Evolutionary conservation across 2,888 invertebrate genomes (phyloP).

Genomic region (Operophtera brumata): DNA sequence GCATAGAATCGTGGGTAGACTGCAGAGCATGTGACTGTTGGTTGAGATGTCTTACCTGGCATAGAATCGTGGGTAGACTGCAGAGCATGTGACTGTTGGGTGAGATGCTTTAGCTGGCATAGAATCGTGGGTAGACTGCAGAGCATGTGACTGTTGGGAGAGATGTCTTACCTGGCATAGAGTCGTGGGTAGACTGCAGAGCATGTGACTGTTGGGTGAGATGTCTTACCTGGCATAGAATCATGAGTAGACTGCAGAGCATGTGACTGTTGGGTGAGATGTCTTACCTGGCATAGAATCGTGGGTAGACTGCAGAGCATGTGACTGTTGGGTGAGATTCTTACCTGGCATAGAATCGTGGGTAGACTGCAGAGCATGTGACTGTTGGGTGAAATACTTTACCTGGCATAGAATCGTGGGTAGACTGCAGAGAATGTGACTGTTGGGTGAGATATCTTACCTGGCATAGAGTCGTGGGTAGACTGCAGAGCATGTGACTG

Average conservation of each 20-base stretch:
- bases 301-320: conserved; percentile 79
- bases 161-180: conserved; percentile 87
- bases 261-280: conserved; percentile 90
- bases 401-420: conserved; percentile 80
- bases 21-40: conserved; percentile 87
- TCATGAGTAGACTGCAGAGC: conserved; percentile 77
- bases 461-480: conserved; percentile 62
- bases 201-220: conserved; percentile 90
- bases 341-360: conserved; percentile 64
- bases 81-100: conserved; percentile 88
- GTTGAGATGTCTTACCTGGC: conserved; percentile 90
- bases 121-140: conserved; percentile 71
- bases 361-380: conserved; percentile 82
- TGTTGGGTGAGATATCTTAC: conserved; percentile 92
- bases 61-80: conserved; percentile 66
- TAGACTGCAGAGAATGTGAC: conserved; percentile 83
- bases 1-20: conserved; percentile 61
- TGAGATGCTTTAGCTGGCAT: conserved; percentile 86
- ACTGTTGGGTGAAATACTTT: conserved; percentile 90
- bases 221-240: conserved; percentile 85
- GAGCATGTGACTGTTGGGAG: conserved; percentile 88
- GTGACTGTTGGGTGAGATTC: conserved; percentile 91
- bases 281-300: conserved; percentile 83
- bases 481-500: conserved; percentile 85
- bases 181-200: conserved; percentile 71